A percentile compares a stretch with the other conserved stretches of the same genome.
These are phyloP conservation scores for Channallabes apus DNA, from an alignment of 2,797 vertebrate species.

Conservation along the genomic window DNA sequence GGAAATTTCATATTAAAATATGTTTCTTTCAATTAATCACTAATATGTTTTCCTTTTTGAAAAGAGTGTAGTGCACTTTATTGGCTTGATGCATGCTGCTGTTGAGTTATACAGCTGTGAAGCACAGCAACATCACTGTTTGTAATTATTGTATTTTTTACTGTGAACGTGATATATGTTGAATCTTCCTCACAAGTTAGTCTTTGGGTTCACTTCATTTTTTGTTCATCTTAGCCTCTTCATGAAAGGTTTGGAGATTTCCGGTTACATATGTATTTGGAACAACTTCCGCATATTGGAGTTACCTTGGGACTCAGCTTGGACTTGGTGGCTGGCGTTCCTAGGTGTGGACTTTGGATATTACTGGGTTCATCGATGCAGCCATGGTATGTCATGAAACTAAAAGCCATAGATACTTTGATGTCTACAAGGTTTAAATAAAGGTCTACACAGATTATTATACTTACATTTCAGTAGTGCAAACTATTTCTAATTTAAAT, in stretches of 20 bases:
- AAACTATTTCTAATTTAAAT: background rate
- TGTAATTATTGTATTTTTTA: background rate
- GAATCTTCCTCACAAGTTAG: background rate
- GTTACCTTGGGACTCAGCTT: constrained; percentile 87
- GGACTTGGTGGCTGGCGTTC: constrained; percentile 90
- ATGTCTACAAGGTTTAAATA: background rate
- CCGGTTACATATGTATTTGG: constrained; percentile 85
- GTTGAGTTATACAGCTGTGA: background rate
- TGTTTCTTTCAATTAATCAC: background rate
- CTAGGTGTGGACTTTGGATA: constrained; percentile 88
- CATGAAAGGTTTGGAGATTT: constrained; percentile 81
- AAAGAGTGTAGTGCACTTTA: background rate
- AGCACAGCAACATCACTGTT: background rate
- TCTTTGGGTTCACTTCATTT: constrained; percentile 11
- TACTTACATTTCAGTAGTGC: background rate
- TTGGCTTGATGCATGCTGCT: background rate
- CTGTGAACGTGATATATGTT: background rate
- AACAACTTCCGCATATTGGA: constrained; percentile 78
- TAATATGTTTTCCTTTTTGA: background rate
- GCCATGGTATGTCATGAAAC: constrained; percentile 79
- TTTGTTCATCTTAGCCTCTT: constrained; percentile 70
- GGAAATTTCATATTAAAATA: no score
- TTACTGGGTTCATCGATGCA: constrained; percentile 89
- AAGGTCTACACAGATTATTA: background rate
- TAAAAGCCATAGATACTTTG: constrained; percentile 2